A percentile compares a stretch with the other conserved stretches of the same genome.
phyloP scores from a whole-genome alignment of 92 coral and sea anemone species.

The Siderastrea radians region DNA sequence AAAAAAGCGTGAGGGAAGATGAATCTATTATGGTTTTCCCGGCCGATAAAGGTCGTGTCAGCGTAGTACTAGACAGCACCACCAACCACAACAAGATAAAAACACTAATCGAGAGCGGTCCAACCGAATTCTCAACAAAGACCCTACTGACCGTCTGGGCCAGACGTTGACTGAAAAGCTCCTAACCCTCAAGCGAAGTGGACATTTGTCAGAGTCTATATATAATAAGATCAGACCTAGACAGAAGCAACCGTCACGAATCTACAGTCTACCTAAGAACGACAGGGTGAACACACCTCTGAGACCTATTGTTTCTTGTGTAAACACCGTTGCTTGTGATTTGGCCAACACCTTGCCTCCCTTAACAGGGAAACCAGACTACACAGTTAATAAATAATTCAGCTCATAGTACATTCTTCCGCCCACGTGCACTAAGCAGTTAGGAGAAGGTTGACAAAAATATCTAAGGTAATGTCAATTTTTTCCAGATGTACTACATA shows the following conservation, averaged over 20 bases:
- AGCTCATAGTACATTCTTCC: no score
- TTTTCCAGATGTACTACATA: no score
- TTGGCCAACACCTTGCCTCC: not conserved
- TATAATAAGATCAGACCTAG: constrained; percentile 1
- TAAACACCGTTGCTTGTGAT: not conserved
- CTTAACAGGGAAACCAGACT: not conserved
- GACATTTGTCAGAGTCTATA: not conserved
- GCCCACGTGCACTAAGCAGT: no score
- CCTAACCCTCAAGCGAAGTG: not conserved
- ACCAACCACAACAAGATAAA: not conserved
- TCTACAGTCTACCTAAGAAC: not conserved
- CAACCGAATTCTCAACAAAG: not conserved
- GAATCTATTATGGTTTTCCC: not conserved
- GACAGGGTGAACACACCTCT: not conserved
- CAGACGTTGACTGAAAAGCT: not conserved
- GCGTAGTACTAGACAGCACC: not conserved
- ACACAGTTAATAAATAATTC: no score
- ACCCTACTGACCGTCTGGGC: not conserved
- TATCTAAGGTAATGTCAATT: no score
- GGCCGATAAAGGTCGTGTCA: not conserved
- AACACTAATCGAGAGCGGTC: not conserved
- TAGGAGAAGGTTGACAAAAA: no score
- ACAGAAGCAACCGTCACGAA: not conserved
- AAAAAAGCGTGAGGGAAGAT: not conserved
- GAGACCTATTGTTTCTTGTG: not conserved